phyloP scores from a whole-genome alignment of 2,113 vertebrate species.

The Elgaria multicarinata region DNA sequence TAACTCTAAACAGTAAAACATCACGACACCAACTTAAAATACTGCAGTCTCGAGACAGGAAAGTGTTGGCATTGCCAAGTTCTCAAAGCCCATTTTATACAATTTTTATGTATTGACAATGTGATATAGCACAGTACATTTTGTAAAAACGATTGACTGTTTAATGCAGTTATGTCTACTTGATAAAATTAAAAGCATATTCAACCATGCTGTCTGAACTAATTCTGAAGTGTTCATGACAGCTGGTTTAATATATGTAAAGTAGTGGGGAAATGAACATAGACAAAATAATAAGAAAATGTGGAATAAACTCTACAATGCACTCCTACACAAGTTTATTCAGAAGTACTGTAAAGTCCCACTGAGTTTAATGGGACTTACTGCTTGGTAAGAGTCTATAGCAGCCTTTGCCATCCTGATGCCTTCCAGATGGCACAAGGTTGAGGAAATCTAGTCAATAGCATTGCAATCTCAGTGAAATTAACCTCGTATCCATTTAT shows the following conservation, averaged over 20 bases:
- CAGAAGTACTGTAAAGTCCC: background rate
- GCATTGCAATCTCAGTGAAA: too few relatives aligned
- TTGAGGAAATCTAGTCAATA: too few relatives aligned
- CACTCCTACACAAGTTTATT: background rate
- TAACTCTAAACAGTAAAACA: too few relatives aligned
- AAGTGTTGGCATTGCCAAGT: background rate
- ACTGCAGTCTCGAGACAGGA: background rate
- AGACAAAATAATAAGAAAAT: background rate
- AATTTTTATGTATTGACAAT: background rate
- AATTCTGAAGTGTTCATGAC: background rate
- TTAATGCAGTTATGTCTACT: background rate
- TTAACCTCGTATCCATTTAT: too few relatives aligned
- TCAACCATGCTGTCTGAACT: background rate
- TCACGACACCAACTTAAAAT: background rate
- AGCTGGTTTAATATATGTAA: background rate
- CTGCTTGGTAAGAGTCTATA: background rate
- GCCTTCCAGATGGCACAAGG: too few relatives aligned
- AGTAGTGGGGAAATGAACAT: background rate
- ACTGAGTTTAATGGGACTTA: background rate
- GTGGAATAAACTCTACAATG: background rate
- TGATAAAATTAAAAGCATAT: background rate
- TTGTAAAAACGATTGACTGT: background rate
- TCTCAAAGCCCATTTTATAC: background rate
- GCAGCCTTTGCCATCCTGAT: too few relatives aligned
- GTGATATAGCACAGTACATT: background rate